Conservation (phyloP, 2,888 invertebrate genomes). For the Nudaria mundana region DNA sequence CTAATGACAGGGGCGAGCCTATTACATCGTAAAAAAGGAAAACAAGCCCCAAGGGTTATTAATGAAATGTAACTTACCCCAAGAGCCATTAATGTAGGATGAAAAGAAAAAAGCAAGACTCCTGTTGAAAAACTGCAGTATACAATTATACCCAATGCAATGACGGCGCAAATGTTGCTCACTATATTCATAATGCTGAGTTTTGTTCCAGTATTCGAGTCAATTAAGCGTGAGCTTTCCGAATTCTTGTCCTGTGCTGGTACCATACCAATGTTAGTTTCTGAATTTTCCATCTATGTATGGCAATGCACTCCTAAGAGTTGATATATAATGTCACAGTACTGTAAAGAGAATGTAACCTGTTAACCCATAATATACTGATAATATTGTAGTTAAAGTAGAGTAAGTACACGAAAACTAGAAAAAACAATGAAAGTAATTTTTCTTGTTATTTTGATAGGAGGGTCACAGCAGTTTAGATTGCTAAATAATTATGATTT, state of each 20-base stretch:
- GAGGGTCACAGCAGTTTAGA: too few relatives aligned
- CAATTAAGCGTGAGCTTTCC: slow-evolving; percentile 62
- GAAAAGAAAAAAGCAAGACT: slow-evolving; percentile 66
- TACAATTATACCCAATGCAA: slow-evolving; percentile 55
- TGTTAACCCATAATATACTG: too few relatives aligned
- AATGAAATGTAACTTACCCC: slow-evolving; percentile 76
- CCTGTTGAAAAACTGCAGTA: slow-evolving; percentile 63
- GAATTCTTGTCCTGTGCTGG: slow-evolving; percentile 51
- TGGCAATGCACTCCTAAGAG: background rate
- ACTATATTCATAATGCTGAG: slow-evolving; percentile 63
- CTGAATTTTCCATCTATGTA: slow-evolving; percentile 37
- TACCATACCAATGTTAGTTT: slow-evolving; percentile 45
- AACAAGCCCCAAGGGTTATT: too few relatives aligned
- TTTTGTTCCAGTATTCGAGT: slow-evolving; percentile 45
- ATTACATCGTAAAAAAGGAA: too few relatives aligned
- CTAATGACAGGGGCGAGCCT: too few relatives aligned
- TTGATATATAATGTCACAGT: too few relatives aligned
- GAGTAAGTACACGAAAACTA: slow-evolving; percentile 1
- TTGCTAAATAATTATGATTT: too few relatives aligned
- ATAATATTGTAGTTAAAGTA: too few relatives aligned
- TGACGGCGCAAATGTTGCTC: slow-evolving; percentile 58
- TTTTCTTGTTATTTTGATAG: too few relatives aligned
- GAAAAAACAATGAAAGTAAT: too few relatives aligned
- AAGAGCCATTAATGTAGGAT: slow-evolving; percentile 69
- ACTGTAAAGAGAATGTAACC: too few relatives aligned